Evolutionary conservation across 2,797 vertebrate species (phyloP).

Genomic region (Percopsis omiscomaycus): DNA sequence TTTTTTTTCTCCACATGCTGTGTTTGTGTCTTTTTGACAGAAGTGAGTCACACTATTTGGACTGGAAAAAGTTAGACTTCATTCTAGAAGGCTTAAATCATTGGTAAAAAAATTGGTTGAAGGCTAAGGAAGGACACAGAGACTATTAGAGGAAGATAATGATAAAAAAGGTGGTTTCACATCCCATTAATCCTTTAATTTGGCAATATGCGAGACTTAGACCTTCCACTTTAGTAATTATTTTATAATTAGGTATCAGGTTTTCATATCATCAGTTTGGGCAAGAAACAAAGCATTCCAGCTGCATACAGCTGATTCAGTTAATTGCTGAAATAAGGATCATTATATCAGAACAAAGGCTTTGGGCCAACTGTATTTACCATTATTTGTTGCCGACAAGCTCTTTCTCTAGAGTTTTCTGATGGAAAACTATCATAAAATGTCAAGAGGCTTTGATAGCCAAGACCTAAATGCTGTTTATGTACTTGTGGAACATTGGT

Average conservation of each 20-base stretch:
- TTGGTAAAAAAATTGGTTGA: constrained; percentile 42
- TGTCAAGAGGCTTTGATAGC: too few species aligned
- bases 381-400: too few species aligned
- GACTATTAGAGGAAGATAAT: constrained; percentile 19
- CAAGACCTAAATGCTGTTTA: too few species aligned
- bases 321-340: too few species aligned
- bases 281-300: too few species aligned
- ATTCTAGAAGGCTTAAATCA: constrained; percentile 78
- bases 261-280: background rate
- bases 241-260: background rate
- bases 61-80: constrained; percentile 76
- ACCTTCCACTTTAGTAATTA: background rate
- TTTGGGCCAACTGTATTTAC: too few species aligned
- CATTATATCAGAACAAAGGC: too few species aligned
- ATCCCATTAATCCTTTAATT: background rate
- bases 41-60: constrained; percentile 74
- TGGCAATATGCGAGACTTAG: background rate
- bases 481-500: too few species aligned
- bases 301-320: too few species aligned
- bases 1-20: constrained; percentile 73
- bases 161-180: background rate
- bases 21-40: constrained; percentile 57
- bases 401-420: too few species aligned
- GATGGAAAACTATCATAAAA: too few species aligned
- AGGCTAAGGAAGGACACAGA: constrained; percentile 27